Conservation (phyloP, 92 coral and sea anemone genomes). For the Metridium senile region DNA sequence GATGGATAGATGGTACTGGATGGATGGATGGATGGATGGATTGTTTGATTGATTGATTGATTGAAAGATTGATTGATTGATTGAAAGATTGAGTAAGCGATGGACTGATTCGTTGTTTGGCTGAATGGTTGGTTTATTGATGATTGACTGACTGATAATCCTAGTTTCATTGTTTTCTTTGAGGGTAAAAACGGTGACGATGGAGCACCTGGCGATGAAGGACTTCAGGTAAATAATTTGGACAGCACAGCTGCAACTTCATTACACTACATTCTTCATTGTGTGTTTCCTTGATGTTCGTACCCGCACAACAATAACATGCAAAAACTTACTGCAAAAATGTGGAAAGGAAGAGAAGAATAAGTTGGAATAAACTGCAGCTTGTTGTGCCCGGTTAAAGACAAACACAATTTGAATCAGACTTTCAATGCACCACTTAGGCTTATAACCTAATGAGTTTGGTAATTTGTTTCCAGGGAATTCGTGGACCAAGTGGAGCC, state of each 20-base stretch:
- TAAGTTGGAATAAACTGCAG: too few species aligned
- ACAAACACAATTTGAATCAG: too few species aligned
- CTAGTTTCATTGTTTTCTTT: slow-evolving; percentile 6
- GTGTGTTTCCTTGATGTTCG: too few species aligned
- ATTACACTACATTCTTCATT: too few species aligned
- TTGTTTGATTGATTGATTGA: background rate
- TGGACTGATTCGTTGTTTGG: background rate
- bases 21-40: background rate
- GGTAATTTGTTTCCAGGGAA: slow-evolving; percentile 10
- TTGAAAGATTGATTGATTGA: background rate
- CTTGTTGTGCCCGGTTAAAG: too few species aligned
- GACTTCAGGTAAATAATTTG: slow-evolving; percentile 30
- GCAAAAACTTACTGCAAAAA: too few species aligned
- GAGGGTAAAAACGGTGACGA: slow-evolving; percentile 61
- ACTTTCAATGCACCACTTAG: background rate
- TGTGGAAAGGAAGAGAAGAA: too few species aligned
- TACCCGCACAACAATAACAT: too few species aligned
- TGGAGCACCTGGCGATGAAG: slow-evolving; percentile 53
- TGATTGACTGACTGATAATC: background rate
- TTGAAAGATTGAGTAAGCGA: background rate
- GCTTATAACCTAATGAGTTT: background rate
- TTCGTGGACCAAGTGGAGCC: slow-evolving; percentile 27
- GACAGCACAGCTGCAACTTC: too few species aligned
- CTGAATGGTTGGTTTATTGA: background rate
- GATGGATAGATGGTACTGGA: too few species aligned